Conservation (phyloP, 2,113 vertebrate genomes). For the Coracopsis vasa region DNA sequence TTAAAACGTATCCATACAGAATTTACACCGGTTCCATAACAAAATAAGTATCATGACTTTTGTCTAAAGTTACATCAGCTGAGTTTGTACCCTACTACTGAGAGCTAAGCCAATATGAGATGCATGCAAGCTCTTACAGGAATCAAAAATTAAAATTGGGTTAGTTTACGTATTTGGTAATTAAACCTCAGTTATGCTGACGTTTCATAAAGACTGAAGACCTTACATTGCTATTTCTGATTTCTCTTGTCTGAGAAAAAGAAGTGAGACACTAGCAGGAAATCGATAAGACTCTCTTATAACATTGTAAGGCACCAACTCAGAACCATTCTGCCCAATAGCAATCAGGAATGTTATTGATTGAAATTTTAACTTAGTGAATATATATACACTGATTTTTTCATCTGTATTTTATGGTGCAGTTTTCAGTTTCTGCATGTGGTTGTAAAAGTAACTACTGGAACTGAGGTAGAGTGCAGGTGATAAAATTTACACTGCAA, state of each 20-base stretch:
- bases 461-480: neutral
- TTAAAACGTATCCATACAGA: neutral
- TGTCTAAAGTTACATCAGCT: neutral
- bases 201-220: neutral
- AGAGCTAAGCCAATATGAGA: neutral
- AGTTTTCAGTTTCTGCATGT: neutral
- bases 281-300: neutral
- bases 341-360: constrained; percentile 1
- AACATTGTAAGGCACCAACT: neutral
- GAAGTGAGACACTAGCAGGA: neutral
- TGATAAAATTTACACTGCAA: neutral
- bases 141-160: neutral
- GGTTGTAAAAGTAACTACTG: neutral
- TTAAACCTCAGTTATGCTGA: neutral
- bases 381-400: constrained; percentile 8
- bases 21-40: neutral
- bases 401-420: neutral
- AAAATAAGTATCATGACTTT: neutral
- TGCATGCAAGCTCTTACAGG: neutral
- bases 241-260: neutral
- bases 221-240: neutral
- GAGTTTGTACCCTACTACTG: neutral
- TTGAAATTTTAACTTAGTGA: neutral
- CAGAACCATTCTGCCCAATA: neutral
- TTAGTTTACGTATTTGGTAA: neutral